phyloP scores from a whole-genome alignment of 2,797 vertebrate species.

The Tenualosa thibaudeaui region DNA sequence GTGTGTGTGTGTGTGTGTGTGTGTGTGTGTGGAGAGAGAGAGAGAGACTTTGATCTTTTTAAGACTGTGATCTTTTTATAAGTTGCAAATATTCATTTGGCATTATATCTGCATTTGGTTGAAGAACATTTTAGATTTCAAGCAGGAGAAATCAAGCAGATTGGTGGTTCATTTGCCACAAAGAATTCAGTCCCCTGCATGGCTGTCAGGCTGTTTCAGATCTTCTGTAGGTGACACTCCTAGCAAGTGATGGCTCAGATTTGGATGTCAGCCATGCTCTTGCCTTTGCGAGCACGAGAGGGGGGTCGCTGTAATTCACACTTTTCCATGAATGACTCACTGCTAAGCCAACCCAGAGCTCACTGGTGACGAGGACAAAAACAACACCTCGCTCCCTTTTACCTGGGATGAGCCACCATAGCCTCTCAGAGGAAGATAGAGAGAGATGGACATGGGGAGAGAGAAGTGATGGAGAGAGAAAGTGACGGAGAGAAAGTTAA shows the following conservation, averaged over 20 bases:
- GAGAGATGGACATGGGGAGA: constrained; percentile 14
- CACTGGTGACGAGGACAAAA: background rate
- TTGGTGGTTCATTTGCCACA: background rate
- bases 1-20: background rate
- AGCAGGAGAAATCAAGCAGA: background rate
- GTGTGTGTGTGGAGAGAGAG: background rate
- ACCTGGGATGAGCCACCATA: background rate
- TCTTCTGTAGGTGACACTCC: background rate
- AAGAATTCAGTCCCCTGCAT: background rate
- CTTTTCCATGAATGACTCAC: constrained; percentile 17
- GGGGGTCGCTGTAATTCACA: constrained; percentile 16
- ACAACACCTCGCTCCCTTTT: background rate
- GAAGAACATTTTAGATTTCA: background rate
- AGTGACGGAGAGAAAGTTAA: background rate
- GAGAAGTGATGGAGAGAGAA: background rate
- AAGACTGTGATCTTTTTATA: background rate
- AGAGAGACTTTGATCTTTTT: background rate
- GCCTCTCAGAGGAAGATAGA: background rate
- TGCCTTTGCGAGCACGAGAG: background rate
- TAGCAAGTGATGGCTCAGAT: background rate
- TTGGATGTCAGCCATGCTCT: background rate
- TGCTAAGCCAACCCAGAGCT: background rate
- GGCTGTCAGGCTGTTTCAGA: constrained; percentile 13
- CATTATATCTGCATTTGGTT: background rate
- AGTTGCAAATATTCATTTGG: background rate